Conservation (phyloP, 2,113 vertebrate species). For the Mus spicilegus region DNA sequence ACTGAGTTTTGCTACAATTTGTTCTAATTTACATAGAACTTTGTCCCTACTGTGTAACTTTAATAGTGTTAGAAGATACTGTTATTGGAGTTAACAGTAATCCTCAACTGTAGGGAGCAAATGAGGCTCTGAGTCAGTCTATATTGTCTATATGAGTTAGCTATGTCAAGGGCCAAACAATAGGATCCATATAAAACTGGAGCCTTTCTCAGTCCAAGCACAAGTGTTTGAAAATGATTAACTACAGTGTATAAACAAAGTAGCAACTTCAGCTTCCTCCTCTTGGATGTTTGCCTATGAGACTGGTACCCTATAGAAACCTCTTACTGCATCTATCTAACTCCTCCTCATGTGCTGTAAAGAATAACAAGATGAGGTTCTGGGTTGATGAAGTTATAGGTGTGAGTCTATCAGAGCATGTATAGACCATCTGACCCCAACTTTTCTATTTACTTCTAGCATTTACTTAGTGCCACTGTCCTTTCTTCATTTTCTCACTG, state of each 20-base stretch:
- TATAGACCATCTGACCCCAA: too few relatives aligned
- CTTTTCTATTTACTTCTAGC: neutral
- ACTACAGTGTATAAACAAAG: neutral
- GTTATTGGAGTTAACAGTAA: neutral
- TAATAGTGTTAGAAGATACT: neutral
- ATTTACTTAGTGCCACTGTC: neutral
- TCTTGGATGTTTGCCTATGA: neutral
- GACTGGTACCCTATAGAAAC: too few relatives aligned
- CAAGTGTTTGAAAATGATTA: neutral
- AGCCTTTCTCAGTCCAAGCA: too few relatives aligned
- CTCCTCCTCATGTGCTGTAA: neutral
- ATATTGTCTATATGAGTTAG: neutral
- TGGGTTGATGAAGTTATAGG: neutral
- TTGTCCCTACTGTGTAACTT: neutral
- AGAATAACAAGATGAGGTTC: neutral
- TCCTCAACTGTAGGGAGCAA: neutral
- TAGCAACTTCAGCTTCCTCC: too few relatives aligned
- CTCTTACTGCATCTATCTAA: neutral
- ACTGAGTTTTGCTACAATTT: neutral
- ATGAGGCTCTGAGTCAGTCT: neutral
- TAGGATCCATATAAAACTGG: neutral
- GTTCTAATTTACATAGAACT: neutral
- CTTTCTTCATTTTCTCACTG: neutral
- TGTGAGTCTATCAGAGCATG: neutral
- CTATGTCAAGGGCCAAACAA: neutral